Conservation (phyloP, 1,140 invertebrate species). For the Sesamia nonagrioides region DNA sequence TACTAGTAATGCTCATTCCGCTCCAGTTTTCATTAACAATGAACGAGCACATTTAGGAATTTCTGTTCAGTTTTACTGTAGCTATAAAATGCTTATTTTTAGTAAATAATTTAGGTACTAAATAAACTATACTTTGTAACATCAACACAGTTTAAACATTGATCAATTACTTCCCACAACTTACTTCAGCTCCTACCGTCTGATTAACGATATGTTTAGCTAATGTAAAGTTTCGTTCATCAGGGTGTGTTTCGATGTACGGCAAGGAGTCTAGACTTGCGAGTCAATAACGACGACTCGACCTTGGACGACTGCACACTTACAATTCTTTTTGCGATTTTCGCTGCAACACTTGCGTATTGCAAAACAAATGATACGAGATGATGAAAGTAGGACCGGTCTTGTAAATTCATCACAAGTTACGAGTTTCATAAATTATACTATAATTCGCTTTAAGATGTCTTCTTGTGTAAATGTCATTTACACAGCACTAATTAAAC, state of each 20-base stretch:
- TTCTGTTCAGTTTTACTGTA: neutral
- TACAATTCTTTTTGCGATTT: conserved; percentile 47
- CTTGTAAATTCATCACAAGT: conserved; percentile 40
- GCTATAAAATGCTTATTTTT: conserved; percentile 3
- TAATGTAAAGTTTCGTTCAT: conserved; percentile 19
- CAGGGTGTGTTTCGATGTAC: conserved; percentile 25
- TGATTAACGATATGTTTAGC: conserved; percentile 34
- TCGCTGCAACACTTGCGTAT: conserved; percentile 32
- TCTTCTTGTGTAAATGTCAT: conserved; percentile 20
- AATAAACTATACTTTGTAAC: conserved; percentile 2
- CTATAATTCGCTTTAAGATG: conserved; percentile 24
- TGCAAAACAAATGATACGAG: conserved; percentile 29
- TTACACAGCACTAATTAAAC: conserved; percentile 38
- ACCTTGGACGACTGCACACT: conserved; percentile 48
- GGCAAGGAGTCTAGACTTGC: conserved; percentile 38
- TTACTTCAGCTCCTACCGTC: neutral
- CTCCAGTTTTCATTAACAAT: conserved; percentile 32
- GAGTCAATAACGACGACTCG: conserved; percentile 42
- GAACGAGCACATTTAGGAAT: neutral
- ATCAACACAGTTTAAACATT: conserved; percentile 28
- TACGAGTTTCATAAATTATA: conserved; percentile 34
- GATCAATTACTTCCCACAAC: conserved; percentile 6
- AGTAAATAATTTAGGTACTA: neutral
- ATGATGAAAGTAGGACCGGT: conserved; percentile 44
- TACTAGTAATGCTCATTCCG: conserved; percentile 13